These are phyloP conservation scores for Halcyon malimbica DNA, from an alignment of 2,113 vertebrate species.

Conservation along the genomic window DNA sequence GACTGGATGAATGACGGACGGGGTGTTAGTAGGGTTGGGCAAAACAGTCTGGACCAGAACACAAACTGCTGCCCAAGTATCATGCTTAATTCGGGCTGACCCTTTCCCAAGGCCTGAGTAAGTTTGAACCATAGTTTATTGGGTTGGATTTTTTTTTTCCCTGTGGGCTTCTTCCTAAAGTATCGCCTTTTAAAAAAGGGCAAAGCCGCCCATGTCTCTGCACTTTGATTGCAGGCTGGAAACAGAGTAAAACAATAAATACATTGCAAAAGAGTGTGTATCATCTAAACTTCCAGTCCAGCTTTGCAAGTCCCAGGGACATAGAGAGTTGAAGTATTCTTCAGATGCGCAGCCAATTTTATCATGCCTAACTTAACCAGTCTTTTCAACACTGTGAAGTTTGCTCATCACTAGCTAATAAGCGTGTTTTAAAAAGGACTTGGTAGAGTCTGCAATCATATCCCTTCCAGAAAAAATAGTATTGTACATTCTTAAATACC, in stretches of 20 bases:
- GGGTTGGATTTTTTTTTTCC: not conserved
- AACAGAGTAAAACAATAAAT: not conserved
- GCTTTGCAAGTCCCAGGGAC: not conserved
- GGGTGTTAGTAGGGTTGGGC: constrained; percentile 26
- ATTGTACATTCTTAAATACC: not conserved
- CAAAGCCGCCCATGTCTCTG: not conserved
- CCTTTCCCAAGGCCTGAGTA: not conserved
- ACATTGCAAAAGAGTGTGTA: not conserved
- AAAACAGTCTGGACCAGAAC: constrained; percentile 38
- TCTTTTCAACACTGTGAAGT: constrained; percentile 1
- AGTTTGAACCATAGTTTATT: not conserved
- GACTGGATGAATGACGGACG: constrained; percentile 20
- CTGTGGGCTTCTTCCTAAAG: not conserved
- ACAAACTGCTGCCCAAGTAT: constrained; percentile 7
- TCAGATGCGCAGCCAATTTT: constrained; percentile 37
- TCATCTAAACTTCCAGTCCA: not conserved
- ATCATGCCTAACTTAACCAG: not conserved
- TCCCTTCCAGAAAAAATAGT: not conserved
- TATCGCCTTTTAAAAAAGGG: not conserved
- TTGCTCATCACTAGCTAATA: constrained; percentile 28
- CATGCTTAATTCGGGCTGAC: not conserved
- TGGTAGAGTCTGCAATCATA: not conserved
- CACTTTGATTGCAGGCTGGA: not conserved
- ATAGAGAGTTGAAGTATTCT: not conserved
- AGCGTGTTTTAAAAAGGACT: not conserved